These are phyloP conservation scores for Anolis carolinensis DNA, from an alignment of 2,113 vertebrate species.

Conservation along the genomic window DNA sequence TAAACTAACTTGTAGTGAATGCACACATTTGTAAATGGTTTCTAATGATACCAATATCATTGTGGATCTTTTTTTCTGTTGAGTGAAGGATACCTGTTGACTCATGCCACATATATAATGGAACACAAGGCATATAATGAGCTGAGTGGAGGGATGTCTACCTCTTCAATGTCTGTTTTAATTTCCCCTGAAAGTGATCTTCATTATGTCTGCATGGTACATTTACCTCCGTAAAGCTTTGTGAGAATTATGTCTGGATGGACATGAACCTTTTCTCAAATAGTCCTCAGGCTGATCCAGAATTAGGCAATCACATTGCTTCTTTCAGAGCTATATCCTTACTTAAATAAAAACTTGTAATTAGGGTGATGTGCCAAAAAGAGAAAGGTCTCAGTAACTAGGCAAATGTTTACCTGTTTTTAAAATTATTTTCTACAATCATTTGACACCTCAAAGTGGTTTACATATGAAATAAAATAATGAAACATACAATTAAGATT, in stretches of 20 bases:
- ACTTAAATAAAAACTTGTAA: not conserved
- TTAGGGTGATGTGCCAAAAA: not conserved
- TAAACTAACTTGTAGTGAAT: not conserved
- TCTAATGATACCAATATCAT: too few relatives aligned
- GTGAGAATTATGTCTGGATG: not conserved
- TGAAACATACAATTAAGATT: too few relatives aligned
- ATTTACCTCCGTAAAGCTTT: not conserved
- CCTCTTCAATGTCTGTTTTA: not conserved
- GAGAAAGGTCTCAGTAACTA: not conserved
- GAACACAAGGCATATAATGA: not conserved
- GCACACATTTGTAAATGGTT: not conserved
- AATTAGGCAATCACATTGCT: too few relatives aligned
- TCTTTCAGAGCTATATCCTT: too few relatives aligned
- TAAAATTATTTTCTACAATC: not conserved
- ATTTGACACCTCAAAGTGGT: not conserved
- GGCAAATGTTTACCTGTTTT: not conserved
- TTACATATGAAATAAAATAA: too few relatives aligned
- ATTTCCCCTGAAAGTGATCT: not conserved
- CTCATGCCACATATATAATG: not conserved
- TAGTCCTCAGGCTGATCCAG: too few relatives aligned
- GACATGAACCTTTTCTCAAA: not conserved
- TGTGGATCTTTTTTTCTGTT: too few relatives aligned
- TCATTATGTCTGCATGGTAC: not conserved
- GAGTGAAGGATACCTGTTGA: not conserved
- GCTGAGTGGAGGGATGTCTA: too few relatives aligned